Percentiles rank a stretch among this genome's conserved stretches.
Conservation (phyloP, 2,113 vertebrate genomes). For the Sarotherodon lohbergeri region DNA sequence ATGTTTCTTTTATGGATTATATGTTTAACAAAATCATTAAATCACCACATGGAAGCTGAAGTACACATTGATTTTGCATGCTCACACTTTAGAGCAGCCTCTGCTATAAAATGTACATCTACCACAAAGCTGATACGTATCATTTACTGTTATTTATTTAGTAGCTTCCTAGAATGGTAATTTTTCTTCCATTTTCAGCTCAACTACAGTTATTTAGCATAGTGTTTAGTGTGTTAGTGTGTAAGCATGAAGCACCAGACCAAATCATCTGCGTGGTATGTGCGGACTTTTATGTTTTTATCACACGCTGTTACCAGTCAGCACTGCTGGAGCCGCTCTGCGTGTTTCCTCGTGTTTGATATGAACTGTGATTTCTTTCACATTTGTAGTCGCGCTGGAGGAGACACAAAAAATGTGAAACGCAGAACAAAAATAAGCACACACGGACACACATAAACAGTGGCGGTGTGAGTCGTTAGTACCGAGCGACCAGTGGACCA, state of each 20-base stretch:
- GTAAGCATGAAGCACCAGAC: neutral
- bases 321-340: neutral
- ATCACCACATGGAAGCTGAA: neutral
- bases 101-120: neutral
- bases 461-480: neutral
- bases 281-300: neutral
- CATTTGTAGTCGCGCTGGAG: neutral
- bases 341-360: neutral
- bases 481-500: neutral
- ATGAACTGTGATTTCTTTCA: neutral
- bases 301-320: neutral
- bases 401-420: neutral
- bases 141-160: neutral
- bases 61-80: neutral
- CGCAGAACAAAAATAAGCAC: neutral
- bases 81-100: neutral
- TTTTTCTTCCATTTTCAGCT: neutral
- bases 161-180: neutral
- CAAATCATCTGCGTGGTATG: neutral
- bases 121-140: neutral
- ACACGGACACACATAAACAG: neutral
- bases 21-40: neutral
- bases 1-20: neutral
- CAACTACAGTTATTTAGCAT: neutral
- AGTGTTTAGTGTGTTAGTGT: neutral